These are phyloP conservation scores for Chloebia gouldiae DNA, from an alignment of 2,113 vertebrate genomes.

Conservation along the genomic window DNA sequence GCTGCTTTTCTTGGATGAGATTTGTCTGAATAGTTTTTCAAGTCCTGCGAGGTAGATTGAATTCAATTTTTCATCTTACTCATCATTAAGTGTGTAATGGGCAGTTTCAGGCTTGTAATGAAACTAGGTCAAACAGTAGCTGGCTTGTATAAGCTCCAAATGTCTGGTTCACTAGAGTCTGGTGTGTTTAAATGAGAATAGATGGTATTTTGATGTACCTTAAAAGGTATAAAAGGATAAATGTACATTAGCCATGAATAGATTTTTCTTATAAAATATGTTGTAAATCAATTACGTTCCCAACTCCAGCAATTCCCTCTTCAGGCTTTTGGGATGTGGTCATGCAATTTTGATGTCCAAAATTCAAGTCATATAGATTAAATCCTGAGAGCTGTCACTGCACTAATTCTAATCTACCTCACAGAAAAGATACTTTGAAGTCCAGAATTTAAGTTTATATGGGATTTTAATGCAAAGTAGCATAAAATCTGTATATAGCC, in stretches of 20 bases:
- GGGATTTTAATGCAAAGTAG: neutral
- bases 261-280: slow-evolving; percentile 9
- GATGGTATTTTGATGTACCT: slow-evolving; percentile 29
- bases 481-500: neutral
- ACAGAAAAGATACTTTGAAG: neutral
- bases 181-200: slow-evolving; percentile 25
- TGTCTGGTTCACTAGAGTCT: slow-evolving; percentile 21
- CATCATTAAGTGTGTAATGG: slow-evolving; percentile 57
- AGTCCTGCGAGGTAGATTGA: slow-evolving; percentile 2
- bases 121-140: slow-evolving; percentile 62
- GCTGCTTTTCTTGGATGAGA: neutral
- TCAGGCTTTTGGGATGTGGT: neutral
- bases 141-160: slow-evolving; percentile 49
- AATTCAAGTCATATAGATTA: neutral
- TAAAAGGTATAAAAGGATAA: slow-evolving; percentile 3
- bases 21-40: slow-evolving; percentile 40
- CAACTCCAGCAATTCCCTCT: neutral
- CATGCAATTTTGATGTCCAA: neutral
- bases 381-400: neutral
- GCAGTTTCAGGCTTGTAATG: slow-evolving; percentile 51
- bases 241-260: neutral
- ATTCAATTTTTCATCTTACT: slow-evolving; percentile 60
- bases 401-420: neutral
- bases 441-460: neutral
- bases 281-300: neutral